Percentiles rank a stretch among this genome's conserved stretches.
Evolutionary conservation across 2,797 vertebrate species (phyloP).

Genomic region (Pangasius djambal): DNA sequence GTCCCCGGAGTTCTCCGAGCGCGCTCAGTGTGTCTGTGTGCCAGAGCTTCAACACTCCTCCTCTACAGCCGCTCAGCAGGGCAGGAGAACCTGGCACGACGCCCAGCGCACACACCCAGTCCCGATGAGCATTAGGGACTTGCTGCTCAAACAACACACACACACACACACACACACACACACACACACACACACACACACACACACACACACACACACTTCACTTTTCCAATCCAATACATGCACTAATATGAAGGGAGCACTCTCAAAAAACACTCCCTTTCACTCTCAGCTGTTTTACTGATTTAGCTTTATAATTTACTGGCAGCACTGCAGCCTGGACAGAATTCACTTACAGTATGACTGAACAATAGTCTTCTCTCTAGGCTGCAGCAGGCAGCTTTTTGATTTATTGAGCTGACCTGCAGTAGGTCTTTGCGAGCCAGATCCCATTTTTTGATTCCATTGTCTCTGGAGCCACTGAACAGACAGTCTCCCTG

Average conservation of each 20-base stretch:
- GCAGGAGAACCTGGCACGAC: slow-evolving; percentile 80
- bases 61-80: slow-evolving; percentile 92
- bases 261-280: background rate
- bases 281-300: slow-evolving; percentile 12
- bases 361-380: slow-evolving; percentile 33
- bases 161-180: slow-evolving; percentile 20
- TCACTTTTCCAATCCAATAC: background rate
- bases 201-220: slow-evolving; percentile 20
- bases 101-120: slow-evolving; percentile 96
- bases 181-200: slow-evolving; percentile 22
- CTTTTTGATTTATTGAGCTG: slow-evolving; percentile 35
- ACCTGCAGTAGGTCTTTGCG: slow-evolving; percentile 97
- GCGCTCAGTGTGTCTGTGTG: slow-evolving; percentile 84
- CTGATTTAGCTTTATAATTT: slow-evolving; percentile 31
- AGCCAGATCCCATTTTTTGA: slow-evolving; percentile 97
- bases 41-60: slow-evolving; percentile 93
- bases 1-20: slow-evolving; percentile 88
- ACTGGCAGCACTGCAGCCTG: background rate
- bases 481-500: slow-evolving; percentile 92
- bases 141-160: slow-evolving; percentile 75
- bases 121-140: slow-evolving; percentile 95
- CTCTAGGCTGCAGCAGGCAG: background rate
- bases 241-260: background rate
- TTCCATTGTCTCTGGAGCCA: slow-evolving; percentile 95
- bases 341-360: slow-evolving; percentile 26